A percentile compares a stretch with the other conserved stretches of the same genome.
Evolutionary conservation across 2,797 vertebrate genomes (phyloP).

Genomic region (Syncerus caffer): DNA sequence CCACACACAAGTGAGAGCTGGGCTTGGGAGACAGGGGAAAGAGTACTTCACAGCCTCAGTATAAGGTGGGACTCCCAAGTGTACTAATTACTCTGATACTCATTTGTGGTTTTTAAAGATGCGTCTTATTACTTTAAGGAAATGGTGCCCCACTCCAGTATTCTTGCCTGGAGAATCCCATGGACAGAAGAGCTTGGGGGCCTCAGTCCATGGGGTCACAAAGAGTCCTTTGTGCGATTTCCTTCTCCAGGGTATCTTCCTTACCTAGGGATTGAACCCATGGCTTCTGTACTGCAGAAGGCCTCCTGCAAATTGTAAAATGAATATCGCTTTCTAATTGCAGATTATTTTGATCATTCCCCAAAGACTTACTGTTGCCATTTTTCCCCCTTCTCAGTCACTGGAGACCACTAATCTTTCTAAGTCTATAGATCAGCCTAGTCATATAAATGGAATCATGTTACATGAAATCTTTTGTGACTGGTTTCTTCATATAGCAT

Average conservation of each 20-base stretch:
- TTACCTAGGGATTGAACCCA: not conserved
- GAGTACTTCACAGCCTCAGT: slow-evolving; percentile 31
- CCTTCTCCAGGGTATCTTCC: not conserved
- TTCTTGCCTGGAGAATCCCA: not conserved
- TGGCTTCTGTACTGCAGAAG: not conserved
- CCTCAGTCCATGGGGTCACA: not conserved
- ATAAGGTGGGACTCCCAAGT: slow-evolving; percentile 7
- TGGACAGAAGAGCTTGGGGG: not conserved
- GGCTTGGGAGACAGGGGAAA: slow-evolving; percentile 47
- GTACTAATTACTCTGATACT: not conserved
- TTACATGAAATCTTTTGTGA: not conserved
- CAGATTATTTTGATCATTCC: not conserved
- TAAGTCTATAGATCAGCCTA: not conserved
- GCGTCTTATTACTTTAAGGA: not conserved
- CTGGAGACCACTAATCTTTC: not conserved
- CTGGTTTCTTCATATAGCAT: not conserved
- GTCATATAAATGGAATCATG: not conserved
- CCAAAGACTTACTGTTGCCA: not conserved
- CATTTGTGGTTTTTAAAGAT: slow-evolving; percentile 17
- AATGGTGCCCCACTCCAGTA: not conserved
- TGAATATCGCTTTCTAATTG: not conserved
- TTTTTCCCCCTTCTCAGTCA: not conserved
- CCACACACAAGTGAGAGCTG: slow-evolving; percentile 60
- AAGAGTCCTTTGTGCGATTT: not conserved
- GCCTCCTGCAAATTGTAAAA: not conserved